Percentiles rank a stretch among this genome's conserved stretches.
Conservation (phyloP, 2,113 vertebrate genomes). For the Nipponia nippon region DNA sequence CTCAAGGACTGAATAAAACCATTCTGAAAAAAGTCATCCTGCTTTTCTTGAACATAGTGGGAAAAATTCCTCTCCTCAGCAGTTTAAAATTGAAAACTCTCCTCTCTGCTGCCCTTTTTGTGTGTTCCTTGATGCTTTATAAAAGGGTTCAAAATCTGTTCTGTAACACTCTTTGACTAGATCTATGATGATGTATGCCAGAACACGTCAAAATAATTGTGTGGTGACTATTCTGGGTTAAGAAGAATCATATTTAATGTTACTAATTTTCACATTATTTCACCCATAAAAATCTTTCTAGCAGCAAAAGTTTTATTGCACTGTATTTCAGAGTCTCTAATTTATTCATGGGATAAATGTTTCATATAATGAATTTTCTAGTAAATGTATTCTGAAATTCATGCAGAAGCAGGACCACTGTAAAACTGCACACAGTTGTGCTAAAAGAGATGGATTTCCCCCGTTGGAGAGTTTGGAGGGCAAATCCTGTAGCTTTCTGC, state of each 20-base stretch:
- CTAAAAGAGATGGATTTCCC: constrained; percentile 52
- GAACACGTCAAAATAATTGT: constrained; percentile 77
- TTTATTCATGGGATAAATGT: constrained; percentile 83
- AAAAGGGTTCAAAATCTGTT: constrained; percentile 56
- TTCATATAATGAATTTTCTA: constrained; percentile 82
- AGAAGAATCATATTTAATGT: constrained; percentile 78
- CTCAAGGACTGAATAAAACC: not conserved
- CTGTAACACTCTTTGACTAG: constrained; percentile 59
- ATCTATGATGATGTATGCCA: constrained; percentile 69
- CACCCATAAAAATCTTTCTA: constrained; percentile 79
- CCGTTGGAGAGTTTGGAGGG: constrained; percentile 42
- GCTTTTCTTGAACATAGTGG: not conserved
- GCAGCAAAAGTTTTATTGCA: constrained; percentile 79
- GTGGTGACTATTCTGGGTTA: constrained; percentile 73
- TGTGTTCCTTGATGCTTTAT: constrained; percentile 45
- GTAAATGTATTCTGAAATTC: constrained; percentile 78
- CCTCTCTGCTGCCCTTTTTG: constrained; percentile 19
- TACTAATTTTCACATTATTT: constrained; percentile 81
- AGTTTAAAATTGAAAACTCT: constrained; percentile 13
- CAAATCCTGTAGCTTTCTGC: constrained; percentile 43
- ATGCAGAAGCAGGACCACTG: constrained; percentile 60
- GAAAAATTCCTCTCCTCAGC: not conserved
- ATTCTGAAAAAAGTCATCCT: not conserved
- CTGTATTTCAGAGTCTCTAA: constrained; percentile 76
- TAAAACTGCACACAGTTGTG: constrained; percentile 65